Evolutionary conservation across 2,888 invertebrate species (phyloP).

Genomic region (Agonopterix alstromeriana): DNA sequence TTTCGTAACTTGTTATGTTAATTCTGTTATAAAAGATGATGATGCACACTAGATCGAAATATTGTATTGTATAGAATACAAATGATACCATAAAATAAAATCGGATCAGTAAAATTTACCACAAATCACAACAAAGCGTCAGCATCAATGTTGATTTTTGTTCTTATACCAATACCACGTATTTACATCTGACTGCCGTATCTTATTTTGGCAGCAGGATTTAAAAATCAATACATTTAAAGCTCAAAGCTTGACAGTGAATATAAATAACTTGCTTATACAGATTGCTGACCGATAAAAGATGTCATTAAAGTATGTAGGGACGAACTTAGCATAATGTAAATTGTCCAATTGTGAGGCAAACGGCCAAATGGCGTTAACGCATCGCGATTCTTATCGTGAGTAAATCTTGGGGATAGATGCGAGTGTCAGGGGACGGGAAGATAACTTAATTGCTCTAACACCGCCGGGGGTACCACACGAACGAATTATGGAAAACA

Average conservation of each 20-base stretch:
- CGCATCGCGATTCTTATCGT: slow-evolving; percentile 60
- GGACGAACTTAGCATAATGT: slow-evolving; percentile 46
- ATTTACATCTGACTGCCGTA: slow-evolving; percentile 15
- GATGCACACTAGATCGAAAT: too few species aligned
- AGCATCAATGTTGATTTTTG: slow-evolving; percentile 7
- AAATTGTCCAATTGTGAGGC: slow-evolving; percentile 63
- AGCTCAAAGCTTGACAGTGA: slow-evolving; percentile 32
- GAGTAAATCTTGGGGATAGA: slow-evolving; percentile 56
- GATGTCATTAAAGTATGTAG: slow-evolving; percentile 59
- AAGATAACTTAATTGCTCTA: slow-evolving; percentile 63
- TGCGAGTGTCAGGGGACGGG: slow-evolving; percentile 40
- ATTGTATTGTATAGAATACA: background rate
- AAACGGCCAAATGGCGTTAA: slow-evolving; percentile 67
- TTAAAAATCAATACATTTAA: slow-evolving; percentile 31
- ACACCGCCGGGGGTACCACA: slow-evolving; percentile 39
- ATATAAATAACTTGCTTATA: slow-evolving; percentile 62
- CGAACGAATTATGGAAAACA: slow-evolving; percentile 38
- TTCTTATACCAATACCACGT: slow-evolving; percentile 1
- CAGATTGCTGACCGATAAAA: slow-evolving; percentile 54
- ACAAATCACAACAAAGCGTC: background rate
- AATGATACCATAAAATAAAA: slow-evolving; percentile 1
- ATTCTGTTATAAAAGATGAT: too few species aligned
- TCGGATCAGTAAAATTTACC: background rate
- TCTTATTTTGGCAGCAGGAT: slow-evolving; percentile 29
- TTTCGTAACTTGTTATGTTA: background rate